A percentile compares a stretch with the other conserved stretches of the same genome.
Conservation (phyloP, 2,888 invertebrate species). For the Argyra leucocephala region DNA sequence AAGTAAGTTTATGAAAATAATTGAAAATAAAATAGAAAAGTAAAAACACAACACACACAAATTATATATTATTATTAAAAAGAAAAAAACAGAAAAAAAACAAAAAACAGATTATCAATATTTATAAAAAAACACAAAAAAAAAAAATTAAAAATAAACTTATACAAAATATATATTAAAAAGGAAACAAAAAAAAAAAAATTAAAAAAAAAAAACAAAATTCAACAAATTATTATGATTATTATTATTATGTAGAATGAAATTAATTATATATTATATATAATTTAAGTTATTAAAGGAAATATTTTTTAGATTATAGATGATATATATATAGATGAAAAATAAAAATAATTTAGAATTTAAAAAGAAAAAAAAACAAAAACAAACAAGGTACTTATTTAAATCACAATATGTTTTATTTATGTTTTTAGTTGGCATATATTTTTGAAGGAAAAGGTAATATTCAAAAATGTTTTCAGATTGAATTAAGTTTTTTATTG, state of each 20-base stretch:
- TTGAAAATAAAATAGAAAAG: not conserved
- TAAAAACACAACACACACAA: not conserved
- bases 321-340: constrained; percentile 6
- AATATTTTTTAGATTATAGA: constrained; percentile 6
- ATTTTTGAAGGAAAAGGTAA: no score
- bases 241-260: not conserved
- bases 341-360: constrained; percentile 6
- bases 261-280: constrained; percentile 6
- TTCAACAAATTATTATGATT: constrained; percentile 3
- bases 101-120: not conserved
- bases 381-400: no score
- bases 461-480: no score
- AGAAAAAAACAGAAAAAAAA: no score
- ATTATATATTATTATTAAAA: not conserved
- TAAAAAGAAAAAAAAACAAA: not conserved
- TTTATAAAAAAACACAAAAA: not conserved
- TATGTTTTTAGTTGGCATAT: no score
- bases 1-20: not conserved
- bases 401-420: no score
- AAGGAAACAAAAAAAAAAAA: not conserved
- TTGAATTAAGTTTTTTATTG: no score
- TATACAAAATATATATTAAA: constrained; percentile 1
- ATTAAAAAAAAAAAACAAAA: not conserved
- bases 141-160: not conserved
- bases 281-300: constrained; percentile 2